Base-by-base conservation (phyloP, 2,888 invertebrate species). In the Ditula angustiorana region DNA sequence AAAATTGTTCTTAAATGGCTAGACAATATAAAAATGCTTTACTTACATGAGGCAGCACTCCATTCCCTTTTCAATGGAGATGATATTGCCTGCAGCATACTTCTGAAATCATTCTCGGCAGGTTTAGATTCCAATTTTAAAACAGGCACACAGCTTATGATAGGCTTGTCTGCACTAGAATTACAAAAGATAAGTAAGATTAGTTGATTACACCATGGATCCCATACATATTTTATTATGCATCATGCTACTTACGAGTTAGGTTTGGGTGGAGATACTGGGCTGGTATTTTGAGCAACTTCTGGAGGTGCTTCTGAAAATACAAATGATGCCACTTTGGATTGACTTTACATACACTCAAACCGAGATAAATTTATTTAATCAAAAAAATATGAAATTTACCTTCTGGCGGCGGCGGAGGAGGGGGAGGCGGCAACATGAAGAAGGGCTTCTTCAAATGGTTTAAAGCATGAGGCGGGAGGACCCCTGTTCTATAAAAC, bases 401-500 rank as follows among this genome's bases (percentile, higher is more conserved):
- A 81, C 83, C 82, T 74, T 78, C 62, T 8, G 72, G 74, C 2
- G 78, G 77, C 8, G 76, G 77, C 0, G 80, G 79, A 0, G 78
- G 78, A 0, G 79, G 77, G 0, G 76, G 77, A 19, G 74, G 74
- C 19, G 41, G 64, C 58, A 59, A n/a, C 59, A 52, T 37, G 26
- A 56, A 63, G 28, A 58, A 50, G 11, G 62, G 41, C 19, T 81
- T 80, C 64, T 80, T 84, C 0, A 85, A 71, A 55, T 88, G 87
- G 1, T 75, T 75, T 7, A 80, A 37, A 0, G 82, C 72, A 57
- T 86, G 83, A 0, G 82, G 77, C 0, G 90, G 90, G 46, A 90
- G 70, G 30, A 68, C 72, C 0, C 83, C 86, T 0, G 87, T 85
- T 33, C 88, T 71, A 35, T 80, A 86, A 59, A 83, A 89, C 16